phyloP scores from a whole-genome alignment of 2,888 invertebrate species.

The Coecobrya sp. region DNA sequence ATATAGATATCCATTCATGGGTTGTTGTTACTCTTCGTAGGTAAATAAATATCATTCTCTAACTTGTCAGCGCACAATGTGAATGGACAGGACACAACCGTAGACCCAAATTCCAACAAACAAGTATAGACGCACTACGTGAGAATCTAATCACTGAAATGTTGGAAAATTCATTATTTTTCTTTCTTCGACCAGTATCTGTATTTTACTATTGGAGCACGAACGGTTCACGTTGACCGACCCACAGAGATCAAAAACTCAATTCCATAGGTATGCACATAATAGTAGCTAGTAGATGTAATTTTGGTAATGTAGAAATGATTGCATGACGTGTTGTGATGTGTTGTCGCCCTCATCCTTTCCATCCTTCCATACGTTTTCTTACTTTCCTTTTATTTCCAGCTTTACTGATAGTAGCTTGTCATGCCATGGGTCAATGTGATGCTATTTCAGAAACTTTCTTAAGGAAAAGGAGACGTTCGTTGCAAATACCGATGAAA shows the following conservation, averaged over 20 bases:
- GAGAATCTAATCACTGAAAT: slow-evolving; percentile 44
- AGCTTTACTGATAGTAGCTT: slow-evolving; percentile 39
- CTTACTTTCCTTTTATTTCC: neutral
- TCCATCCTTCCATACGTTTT: slow-evolving; percentile 12
- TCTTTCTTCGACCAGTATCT: slow-evolving; percentile 29
- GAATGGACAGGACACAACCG: neutral
- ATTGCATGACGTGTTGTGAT: slow-evolving; percentile 56
- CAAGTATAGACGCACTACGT: slow-evolving; percentile 5
- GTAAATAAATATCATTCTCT: neutral
- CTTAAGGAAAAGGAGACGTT: neutral
- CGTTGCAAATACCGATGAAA: neutral
- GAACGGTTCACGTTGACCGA: too few relatives aligned
- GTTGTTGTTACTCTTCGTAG: neutral
- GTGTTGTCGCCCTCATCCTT: slow-evolving; percentile 22
- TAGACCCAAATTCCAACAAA: slow-evolving; percentile 1
- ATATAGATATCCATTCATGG: neutral
- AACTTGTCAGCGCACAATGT: neutral
- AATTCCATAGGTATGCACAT: too few relatives aligned
- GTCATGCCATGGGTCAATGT: slow-evolving; percentile 3
- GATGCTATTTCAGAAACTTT: slow-evolving; percentile 45
- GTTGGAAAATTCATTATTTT: slow-evolving; percentile 52
- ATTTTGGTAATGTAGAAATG: slow-evolving; percentile 23
- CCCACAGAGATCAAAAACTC: too few relatives aligned
- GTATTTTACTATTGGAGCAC: slow-evolving; percentile 23
- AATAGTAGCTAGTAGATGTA: neutral